Base-by-base conservation (phyloP, 1,140 invertebrate genomes). In the Lithobius niger region DNA sequence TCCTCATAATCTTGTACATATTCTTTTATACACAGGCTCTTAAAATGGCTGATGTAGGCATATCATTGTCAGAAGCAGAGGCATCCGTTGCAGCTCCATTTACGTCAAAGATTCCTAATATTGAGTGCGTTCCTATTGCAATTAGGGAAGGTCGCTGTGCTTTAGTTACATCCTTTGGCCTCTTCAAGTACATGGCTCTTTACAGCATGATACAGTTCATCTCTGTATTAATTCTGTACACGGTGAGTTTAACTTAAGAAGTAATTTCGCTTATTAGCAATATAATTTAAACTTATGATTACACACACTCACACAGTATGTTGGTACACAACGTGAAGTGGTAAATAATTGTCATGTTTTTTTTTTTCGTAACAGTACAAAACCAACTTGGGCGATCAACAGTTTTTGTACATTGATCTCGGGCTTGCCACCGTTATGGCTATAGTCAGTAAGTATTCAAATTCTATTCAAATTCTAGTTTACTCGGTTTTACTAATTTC, bases 161-260 rank as follows among this genome's bases (percentile, higher is more conserved):
- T 0, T 73, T 97, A 31, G 89, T 93, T 27, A 97, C 93, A 0
- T 92, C 89, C 0, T 96, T 96, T 74, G 88, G 90, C 15, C 86
- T 94, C 53, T 95, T 97, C 72, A 97, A 97, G 67, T 97, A 94
- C 71, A 97, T 97, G 92, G 91, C 92, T 25, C 81, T 85, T 43
- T 97, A 97, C 70, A 64, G 62, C 21, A 73, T 97, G 2, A 94
- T 88, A 28, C 92, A 97, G 71, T 97, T 97, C 69, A 79, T 89
- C 54, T 89, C 90, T 15, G 87, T 96, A 22, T 82, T 96, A 64
- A 82, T 96, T 42, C 76, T 97, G 0, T 97, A 97, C 68, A 75
- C 70, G 59, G 74, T 79, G 61, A 69, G 66, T 69, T 15, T 10
- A 26, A 21, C 16, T n/a, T 51, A 36, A 36, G 31, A 36, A 36